Conservation (phyloP, 2,888 invertebrate genomes). For the Nipponacmea schrenckii region DNA sequence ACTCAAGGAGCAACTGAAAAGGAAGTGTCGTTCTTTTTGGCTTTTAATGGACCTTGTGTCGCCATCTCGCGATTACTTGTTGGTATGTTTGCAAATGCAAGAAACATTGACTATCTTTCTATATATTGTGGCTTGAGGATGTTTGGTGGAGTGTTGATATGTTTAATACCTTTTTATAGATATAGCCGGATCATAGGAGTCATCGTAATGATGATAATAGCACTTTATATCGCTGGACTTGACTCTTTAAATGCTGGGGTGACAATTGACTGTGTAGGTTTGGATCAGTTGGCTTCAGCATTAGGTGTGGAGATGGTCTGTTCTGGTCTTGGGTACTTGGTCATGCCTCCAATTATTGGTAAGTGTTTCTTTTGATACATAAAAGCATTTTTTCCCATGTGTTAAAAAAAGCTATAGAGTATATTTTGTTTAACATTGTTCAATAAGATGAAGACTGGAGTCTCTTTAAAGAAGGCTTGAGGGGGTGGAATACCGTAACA, state of each 20-base stretch:
- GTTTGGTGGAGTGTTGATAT: slow-evolving; percentile 8
- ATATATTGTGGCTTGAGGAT: slow-evolving; percentile 19
- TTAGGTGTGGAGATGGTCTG: slow-evolving; percentile 32
- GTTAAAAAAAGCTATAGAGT: too few relatives aligned
- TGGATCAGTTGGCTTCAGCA: slow-evolving; percentile 23
- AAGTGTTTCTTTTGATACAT: background rate
- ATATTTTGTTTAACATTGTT: too few relatives aligned
- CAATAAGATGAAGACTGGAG: too few relatives aligned
- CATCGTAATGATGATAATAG: slow-evolving; percentile 9
- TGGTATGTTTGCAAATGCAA: slow-evolving; percentile 23
- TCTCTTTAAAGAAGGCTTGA: too few relatives aligned
- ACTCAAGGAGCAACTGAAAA: background rate
- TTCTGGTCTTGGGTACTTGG: slow-evolving; percentile 28
- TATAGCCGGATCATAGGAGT: slow-evolving; percentile 9
- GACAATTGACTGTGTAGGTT: slow-evolving; percentile 24
- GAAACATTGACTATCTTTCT: slow-evolving; percentile 14
- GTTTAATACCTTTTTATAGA: slow-evolving; percentile 6
- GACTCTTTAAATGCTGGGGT: slow-evolving; percentile 23
- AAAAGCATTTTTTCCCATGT: too few relatives aligned
- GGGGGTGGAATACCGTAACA: too few relatives aligned
- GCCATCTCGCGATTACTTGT: slow-evolving; percentile 16
- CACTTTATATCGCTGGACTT: slow-evolving; percentile 18
- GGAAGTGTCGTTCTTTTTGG: slow-evolving; percentile 19
- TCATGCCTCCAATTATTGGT: slow-evolving; percentile 31
- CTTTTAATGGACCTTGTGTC: slow-evolving; percentile 22